These are phyloP conservation scores for Mongoloraphidia duomilia DNA, from an alignment of 2,888 invertebrate species.

Conservation along the genomic window DNA sequence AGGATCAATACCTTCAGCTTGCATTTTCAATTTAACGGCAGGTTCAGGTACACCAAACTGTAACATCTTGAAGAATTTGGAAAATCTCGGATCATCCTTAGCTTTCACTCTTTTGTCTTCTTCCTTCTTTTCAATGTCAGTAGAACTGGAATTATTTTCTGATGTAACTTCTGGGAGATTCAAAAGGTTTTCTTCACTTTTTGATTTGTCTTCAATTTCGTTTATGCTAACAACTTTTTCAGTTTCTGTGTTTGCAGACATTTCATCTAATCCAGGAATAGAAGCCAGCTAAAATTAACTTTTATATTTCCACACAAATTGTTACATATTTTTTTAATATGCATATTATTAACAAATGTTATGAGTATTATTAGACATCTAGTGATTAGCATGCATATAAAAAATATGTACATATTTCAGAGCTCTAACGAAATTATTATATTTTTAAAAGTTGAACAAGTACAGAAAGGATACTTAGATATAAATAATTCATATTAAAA, in stretches of 20 bases:
- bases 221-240: conserved; percentile 7
- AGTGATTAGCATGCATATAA: too few relatives aligned
- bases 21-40: conserved; percentile 73
- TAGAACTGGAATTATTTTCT: conserved; percentile 8
- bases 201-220: too few relatives aligned
- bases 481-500: conserved; percentile 5
- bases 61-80: conserved; percentile 77
- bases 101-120: conserved; percentile 23
- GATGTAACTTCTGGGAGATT: conserved; percentile 19
- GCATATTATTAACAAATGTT: too few relatives aligned
- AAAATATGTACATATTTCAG: too few relatives aligned
- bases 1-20: conserved; percentile 68
- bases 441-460: too few relatives aligned
- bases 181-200: not conserved
- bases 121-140: conserved; percentile 8
- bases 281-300: conserved; percentile 35
- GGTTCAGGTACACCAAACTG: conserved; percentile 73
- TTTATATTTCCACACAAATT: conserved; percentile 2
- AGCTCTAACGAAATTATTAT: too few relatives aligned
- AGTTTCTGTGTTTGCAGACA: conserved; percentile 8
- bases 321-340: not conserved
- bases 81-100: conserved; percentile 49
- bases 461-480: not conserved
- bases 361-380: too few relatives aligned
- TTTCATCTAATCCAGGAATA: conserved; percentile 33